A percentile compares a stretch with the other conserved stretches of the same genome.
These are phyloP conservation scores for Rallus crepitans DNA, from an alignment of 2,797 vertebrate species.

Conservation along the genomic window DNA sequence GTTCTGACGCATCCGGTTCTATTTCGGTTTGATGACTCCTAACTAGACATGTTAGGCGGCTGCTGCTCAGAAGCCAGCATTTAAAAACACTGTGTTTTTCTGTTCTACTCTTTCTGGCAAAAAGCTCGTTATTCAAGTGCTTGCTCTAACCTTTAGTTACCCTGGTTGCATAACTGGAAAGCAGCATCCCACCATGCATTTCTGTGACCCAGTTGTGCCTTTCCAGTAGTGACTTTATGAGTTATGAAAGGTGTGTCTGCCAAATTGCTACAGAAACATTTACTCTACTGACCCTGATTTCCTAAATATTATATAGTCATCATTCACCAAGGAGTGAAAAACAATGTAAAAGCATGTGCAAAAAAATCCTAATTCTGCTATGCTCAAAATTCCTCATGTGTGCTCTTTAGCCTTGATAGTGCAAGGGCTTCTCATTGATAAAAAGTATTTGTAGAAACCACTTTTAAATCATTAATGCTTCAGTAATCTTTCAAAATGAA, in stretches of 20 bases:
- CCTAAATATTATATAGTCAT: constrained; percentile 70
- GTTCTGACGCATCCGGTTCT: constrained; percentile 49
- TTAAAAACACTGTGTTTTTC: constrained; percentile 61
- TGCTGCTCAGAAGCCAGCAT: constrained; percentile 45
- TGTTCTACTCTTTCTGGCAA: constrained; percentile 55
- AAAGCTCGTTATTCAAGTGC: constrained; percentile 58
- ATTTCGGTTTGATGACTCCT: constrained; percentile 41
- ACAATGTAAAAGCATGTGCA: background rate
- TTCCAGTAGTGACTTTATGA: constrained; percentile 74
- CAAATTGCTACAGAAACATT: constrained; percentile 81
- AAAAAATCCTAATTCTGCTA: accelerated
- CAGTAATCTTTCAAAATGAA: constrained; percentile 50
- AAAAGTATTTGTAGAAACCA: constrained; percentile 28
- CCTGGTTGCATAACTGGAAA: constrained; percentile 79
- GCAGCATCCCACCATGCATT: constrained; percentile 73
- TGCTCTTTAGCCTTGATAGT: background rate
- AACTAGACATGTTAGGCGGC: constrained; percentile 36
- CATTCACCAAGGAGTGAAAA: background rate
- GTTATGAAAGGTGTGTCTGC: constrained; percentile 78
- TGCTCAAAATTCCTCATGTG: background rate
- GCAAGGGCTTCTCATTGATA: constrained; percentile 34
- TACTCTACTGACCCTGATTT: constrained; percentile 83
- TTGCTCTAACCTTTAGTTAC: constrained; percentile 69
- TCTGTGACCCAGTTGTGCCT: constrained; percentile 80
- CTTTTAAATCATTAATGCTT: constrained; percentile 45